These are phyloP conservation scores for Laodelphax striatellus DNA, from an alignment of 1,140 invertebrate species.

Conservation along the genomic window DNA sequence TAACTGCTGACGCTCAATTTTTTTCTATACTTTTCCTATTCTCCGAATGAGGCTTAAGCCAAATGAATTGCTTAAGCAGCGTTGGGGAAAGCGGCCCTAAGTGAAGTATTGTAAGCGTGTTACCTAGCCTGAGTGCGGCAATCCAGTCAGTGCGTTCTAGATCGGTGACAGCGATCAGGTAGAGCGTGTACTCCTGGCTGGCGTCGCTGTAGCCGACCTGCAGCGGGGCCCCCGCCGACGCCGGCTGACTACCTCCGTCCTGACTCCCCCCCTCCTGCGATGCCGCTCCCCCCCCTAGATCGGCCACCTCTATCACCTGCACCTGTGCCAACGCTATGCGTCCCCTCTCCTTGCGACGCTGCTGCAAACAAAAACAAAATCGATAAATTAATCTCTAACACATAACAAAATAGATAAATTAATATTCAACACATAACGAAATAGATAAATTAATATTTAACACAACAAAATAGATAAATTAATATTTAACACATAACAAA, in stretches of 20 bases:
- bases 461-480: too few relatives aligned
- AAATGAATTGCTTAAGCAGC: too few relatives aligned
- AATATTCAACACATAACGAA: too few relatives aligned
- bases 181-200: constrained; percentile 60
- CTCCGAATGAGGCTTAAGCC: too few relatives aligned
- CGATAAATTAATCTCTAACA: too few relatives aligned
- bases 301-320: constrained; percentile 59
- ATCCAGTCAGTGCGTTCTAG: constrained; percentile 67
- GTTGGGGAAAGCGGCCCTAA: too few relatives aligned
- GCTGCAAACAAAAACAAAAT: constrained; percentile 18
- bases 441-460: too few relatives aligned
- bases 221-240: constrained; percentile 35
- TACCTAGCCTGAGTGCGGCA: constrained; percentile 59
- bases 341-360: constrained; percentile 69
- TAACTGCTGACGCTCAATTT: too few relatives aligned
- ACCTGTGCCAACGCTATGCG: constrained; percentile 58
- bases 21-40: too few relatives aligned
- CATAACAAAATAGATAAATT: too few relatives aligned
- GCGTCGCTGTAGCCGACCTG: constrained; percentile 64
- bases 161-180: constrained; percentile 57
- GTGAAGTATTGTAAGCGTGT: constrained; percentile 14
- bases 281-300: neutral
- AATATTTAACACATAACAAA: too few relatives aligned
- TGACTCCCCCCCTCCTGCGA: constrained; percentile 13
- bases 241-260: neutral